Evolutionary conservation across 2,888 invertebrate species (phyloP).

Genomic region (Epinotia brunnichana): DNA sequence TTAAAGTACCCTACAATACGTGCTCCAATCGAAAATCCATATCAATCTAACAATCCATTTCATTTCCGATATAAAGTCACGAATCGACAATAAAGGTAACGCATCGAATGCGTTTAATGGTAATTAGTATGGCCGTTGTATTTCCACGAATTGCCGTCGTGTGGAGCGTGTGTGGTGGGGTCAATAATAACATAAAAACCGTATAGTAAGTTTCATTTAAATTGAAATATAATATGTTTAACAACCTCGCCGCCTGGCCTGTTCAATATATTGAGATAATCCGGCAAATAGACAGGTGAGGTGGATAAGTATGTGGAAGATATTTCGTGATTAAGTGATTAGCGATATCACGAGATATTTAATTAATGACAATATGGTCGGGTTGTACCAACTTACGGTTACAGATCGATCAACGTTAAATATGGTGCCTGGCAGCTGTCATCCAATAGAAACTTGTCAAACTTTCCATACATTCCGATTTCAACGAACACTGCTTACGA

Average conservation of each 20-base stretch:
- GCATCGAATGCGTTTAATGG: conserved; percentile 65
- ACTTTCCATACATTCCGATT: too few relatives aligned
- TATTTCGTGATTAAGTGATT: not conserved
- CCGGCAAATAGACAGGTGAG: too few relatives aligned
- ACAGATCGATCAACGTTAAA: too few relatives aligned
- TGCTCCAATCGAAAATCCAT: conserved; percentile 14
- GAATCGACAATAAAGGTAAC: conserved; percentile 57
- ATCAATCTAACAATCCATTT: conserved; percentile 27
- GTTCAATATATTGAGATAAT: not conserved
- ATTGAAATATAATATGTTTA: not conserved
- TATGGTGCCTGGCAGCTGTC: too few relatives aligned
- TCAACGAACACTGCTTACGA: too few relatives aligned
- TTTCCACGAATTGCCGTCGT: conserved; percentile 58
- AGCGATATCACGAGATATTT: not conserved
- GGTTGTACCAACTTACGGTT: too few relatives aligned
- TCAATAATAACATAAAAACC: not conserved
- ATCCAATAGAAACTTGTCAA: too few relatives aligned
- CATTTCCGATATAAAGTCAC: conserved; percentile 33
- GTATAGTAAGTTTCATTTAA: not conserved
- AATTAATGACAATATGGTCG: too few relatives aligned
- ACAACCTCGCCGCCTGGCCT: not conserved
- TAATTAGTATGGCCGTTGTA: conserved; percentile 60
- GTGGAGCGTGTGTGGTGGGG: conserved; percentile 62
- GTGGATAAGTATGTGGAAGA: too few relatives aligned
- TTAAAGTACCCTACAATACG: not conserved